Base-by-base conservation (phyloP, 2,888 invertebrate species). In the Lasiommata megera region DNA sequence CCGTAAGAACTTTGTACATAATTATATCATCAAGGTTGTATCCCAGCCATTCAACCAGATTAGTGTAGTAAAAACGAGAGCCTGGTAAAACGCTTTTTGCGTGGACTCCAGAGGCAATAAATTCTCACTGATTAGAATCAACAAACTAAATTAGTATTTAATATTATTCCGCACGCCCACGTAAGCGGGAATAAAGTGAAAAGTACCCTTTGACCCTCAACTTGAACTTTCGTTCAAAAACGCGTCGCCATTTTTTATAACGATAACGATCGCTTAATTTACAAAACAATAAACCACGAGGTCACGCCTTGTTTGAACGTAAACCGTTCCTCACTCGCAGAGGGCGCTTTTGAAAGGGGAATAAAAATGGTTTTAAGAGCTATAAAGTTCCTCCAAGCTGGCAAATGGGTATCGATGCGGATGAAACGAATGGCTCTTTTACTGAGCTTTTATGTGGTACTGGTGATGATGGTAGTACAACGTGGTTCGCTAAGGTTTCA, bases 361-460 rank as follows among this genome's bases (percentile, higher is more conserved):
- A 50, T 55, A 52, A 60, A 54, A 56, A 52, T 47, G 56, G 47
- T 54, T 57, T 62, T 48, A 60, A 31, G 44, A 34, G 28, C 56
- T n/a, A 52, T 62, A 53, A 58, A 58, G 54, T 52, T 48, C 51
- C 18, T 44, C 34, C 29, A 47, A 48, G 31, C 44, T 36, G 43
- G 16, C 23, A 47, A 51, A 57, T 38, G 38, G 11, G 46, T 38
- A 38, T 34, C 52, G 47, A 56, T 47, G 36, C 18, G 31, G 44
- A 31, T 29, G 29, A 40, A 44, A 31, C 41, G 34, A 48, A 41
- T 37, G 36, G 18, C 14, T 43, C 36, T 56, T 56, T 55, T 51
- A 59, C 29, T 40, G 28, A 43, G 14, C 14, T 37, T 50, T 50
- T 9, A 51, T 46, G 44, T 36, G 28, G 46, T 28, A 51, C 23